Conservation (phyloP, 2,797 vertebrate genomes). For the Periparus ater region DNA sequence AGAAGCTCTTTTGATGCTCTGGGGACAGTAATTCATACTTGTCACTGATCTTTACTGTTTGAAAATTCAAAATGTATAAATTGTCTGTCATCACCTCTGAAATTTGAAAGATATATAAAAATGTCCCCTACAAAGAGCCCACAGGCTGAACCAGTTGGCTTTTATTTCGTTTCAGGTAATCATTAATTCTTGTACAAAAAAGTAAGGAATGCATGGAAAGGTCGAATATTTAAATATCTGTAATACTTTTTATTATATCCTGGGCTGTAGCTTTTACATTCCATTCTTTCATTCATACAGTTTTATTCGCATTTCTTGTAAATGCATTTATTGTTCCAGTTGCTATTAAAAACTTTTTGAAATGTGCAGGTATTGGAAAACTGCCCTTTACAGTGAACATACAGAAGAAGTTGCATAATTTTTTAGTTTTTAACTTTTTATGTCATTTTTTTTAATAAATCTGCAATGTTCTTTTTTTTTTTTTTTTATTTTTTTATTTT, state of each 20-base stretch:
- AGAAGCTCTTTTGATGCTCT: neutral
- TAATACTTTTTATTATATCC: neutral
- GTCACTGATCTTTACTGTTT: neutral
- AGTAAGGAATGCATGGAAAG: neutral
- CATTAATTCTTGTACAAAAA: neutral
- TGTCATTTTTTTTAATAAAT: neutral
- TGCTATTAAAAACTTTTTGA: neutral
- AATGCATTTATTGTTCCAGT: neutral
- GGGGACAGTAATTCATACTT: neutral
- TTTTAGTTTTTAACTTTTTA: neutral
- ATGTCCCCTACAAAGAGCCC: neutral
- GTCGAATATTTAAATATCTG: neutral
- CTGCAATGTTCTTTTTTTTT: neutral
- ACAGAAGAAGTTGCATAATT: neutral
- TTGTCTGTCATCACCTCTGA: neutral
- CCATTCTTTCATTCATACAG: neutral
- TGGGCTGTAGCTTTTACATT: neutral
- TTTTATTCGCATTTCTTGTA: neutral
- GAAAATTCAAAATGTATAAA: neutral
- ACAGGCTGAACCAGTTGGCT: neutral
- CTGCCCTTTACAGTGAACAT: neutral
- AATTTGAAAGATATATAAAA: neutral
- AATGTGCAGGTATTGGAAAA: neutral
- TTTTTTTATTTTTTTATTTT: too few relatives aligned
- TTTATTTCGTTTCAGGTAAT: neutral